These are phyloP conservation scores for Amblyraja radiata DNA, from an alignment of 2,797 vertebrate genomes.

Conservation along the genomic window DNA sequence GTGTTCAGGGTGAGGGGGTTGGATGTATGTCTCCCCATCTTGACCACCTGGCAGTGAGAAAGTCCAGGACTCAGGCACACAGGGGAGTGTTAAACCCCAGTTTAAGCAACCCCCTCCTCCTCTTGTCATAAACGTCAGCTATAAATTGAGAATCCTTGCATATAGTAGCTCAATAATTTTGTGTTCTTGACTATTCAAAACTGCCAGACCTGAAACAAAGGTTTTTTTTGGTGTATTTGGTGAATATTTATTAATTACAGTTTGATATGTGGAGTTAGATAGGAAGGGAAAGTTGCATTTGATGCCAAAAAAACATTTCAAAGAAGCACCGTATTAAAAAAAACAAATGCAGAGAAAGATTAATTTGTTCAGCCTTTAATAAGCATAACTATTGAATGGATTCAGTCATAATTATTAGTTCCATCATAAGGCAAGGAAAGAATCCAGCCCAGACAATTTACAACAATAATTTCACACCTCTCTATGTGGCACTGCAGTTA, in stretches of 20 bases:
- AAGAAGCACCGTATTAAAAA: neutral
- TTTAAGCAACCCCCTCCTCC: neutral
- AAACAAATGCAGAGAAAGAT: neutral
- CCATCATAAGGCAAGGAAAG: too few species aligned
- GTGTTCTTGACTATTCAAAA: neutral
- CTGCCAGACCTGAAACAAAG: neutral
- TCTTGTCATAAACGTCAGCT: neutral
- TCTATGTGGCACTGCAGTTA: neutral
- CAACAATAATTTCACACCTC: conserved; percentile 1
- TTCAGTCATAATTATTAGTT: neutral
- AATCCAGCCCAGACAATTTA: neutral
- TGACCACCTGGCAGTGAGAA: too few species aligned
- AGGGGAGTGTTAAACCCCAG: too few species aligned
- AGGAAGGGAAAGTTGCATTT: neutral
- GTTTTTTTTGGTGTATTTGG: neutral
- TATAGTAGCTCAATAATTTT: neutral
- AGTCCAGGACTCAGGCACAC: too few species aligned
- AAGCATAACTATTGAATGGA: neutral
- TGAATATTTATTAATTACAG: neutral
- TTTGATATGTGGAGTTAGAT: neutral
- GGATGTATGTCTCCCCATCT: too few species aligned
- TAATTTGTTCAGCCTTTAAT: neutral
- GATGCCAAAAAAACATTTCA: neutral
- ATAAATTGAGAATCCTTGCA: neutral
- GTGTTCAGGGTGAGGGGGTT: too few species aligned